phyloP scores from a whole-genome alignment of 2,888 invertebrate species.

The Drosophila subsilvestris region DNA sequence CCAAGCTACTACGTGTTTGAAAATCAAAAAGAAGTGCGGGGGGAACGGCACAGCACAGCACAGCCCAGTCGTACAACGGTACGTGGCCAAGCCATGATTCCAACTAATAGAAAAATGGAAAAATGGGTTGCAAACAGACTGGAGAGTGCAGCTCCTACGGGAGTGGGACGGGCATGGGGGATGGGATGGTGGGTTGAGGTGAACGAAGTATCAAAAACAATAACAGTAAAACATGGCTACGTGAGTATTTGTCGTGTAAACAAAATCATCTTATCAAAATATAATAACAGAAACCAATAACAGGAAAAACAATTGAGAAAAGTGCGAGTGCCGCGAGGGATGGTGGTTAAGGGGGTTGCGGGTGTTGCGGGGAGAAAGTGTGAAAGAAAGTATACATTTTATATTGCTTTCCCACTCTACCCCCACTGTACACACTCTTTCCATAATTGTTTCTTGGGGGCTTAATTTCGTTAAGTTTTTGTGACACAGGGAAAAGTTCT shows the following conservation, averaged over 20 bases:
- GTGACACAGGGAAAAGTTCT: conserved; percentile 64
- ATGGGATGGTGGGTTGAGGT: conserved; percentile 10
- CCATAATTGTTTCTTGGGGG: conserved; percentile 64
- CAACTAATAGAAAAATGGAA: conserved; percentile 68
- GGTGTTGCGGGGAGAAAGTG: background rate
- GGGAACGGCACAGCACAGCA: conserved; percentile 7
- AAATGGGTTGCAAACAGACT: conserved; percentile 24
- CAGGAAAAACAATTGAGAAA: conserved; percentile 50
- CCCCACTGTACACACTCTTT: conserved; percentile 13
- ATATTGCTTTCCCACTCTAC: conserved; percentile 16
- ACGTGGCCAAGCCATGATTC: conserved; percentile 73
- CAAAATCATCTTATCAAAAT: conserved; percentile 71
- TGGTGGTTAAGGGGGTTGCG: background rate
- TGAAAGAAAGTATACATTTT: background rate
- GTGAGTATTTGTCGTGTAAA: conserved; percentile 78
- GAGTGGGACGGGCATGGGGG: background rate
- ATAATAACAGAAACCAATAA: conserved; percentile 59
- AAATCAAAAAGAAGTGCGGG: conserved; percentile 56
- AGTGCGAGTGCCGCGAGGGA: conserved; percentile 31
- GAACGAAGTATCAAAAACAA: conserved; percentile 60
- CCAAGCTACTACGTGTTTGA: conserved; percentile 71
- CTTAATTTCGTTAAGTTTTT: conserved; percentile 78
- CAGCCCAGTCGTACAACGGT: conserved; percentile 34
- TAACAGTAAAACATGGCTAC: conserved; percentile 76
- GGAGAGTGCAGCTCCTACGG: background rate